Conservation (phyloP, 2,113 vertebrate species). For the Ramphastos sulfuratus region DNA sequence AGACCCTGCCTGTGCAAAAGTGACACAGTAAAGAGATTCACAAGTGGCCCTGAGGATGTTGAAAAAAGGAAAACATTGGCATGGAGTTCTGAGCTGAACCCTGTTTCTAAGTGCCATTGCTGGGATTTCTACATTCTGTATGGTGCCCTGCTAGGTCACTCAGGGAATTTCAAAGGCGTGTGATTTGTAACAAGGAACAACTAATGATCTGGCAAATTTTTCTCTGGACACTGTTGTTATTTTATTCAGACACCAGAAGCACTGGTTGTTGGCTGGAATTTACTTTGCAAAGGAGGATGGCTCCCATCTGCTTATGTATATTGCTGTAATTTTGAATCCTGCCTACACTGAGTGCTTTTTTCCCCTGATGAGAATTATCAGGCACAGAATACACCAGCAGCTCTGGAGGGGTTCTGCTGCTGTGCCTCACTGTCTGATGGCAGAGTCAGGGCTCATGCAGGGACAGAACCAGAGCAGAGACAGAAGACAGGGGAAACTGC, state of each 20-base stretch:
- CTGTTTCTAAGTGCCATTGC: accelerated
- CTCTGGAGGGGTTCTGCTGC: accelerated
- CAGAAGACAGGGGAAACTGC: background rate
- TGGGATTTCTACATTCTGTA: background rate
- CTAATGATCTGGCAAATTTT: background rate
- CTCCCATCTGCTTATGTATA: background rate
- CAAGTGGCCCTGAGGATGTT: background rate
- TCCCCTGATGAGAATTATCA: background rate
- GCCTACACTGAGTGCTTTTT: background rate
- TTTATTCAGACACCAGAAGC: background rate
- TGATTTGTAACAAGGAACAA: background rate
- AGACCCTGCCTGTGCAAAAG: background rate
- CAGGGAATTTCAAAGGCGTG: background rate
- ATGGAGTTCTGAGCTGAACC: background rate
- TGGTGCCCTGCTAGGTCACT: background rate
- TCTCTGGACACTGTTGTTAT: background rate
- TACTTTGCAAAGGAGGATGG: background rate
- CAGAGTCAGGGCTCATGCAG: background rate
- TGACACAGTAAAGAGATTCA: background rate
- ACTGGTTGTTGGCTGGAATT: background rate
- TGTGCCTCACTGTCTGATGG: background rate
- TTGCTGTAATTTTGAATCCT: background rate
- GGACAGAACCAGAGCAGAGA: background rate
- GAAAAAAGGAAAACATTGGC: background rate
- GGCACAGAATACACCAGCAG: background rate